These are phyloP conservation scores for Scaptomyza reducta DNA, from an alignment of 2,888 invertebrate species.

Conservation along the genomic window DNA sequence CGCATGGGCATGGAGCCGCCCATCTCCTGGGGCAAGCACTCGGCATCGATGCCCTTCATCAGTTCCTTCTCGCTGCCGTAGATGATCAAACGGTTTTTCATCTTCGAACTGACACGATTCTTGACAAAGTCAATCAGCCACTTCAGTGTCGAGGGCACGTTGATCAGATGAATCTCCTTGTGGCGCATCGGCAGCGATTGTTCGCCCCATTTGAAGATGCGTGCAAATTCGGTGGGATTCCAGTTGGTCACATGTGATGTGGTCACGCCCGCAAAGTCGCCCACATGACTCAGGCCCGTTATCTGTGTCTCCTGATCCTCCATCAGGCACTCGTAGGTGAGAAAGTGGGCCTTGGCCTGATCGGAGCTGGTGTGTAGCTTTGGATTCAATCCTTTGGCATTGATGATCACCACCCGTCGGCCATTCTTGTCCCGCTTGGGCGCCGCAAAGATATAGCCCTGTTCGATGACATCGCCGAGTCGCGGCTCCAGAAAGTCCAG, in stretches of 20 bases:
- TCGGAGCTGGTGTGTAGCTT: slow-evolving; percentile 88
- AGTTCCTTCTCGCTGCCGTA: slow-evolving; percentile 87
- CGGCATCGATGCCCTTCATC: slow-evolving; percentile 86
- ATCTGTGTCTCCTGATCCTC: slow-evolving; percentile 91
- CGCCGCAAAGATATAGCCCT: slow-evolving; percentile 90
- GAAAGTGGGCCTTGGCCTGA: slow-evolving; percentile 88
- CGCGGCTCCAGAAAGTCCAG: slow-evolving; percentile 88
- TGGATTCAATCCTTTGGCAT: slow-evolving; percentile 88
- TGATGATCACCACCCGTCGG: slow-evolving; percentile 88
- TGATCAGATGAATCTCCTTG: slow-evolving; percentile 90
- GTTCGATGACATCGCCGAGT: slow-evolving; percentile 87
- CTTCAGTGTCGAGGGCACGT: slow-evolving; percentile 89
- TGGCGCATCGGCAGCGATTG: slow-evolving; percentile 92
- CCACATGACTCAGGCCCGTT: slow-evolving; percentile 90
- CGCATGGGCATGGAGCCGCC: slow-evolving; percentile 89
- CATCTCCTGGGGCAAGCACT: slow-evolving; percentile 89
- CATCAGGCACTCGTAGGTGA: slow-evolving; percentile 90
- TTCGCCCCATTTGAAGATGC: slow-evolving; percentile 91
- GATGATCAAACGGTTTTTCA: slow-evolving; percentile 88
- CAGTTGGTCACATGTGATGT: slow-evolving; percentile 89
- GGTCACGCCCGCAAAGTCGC: slow-evolving; percentile 87
- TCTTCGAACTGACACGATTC: slow-evolving; percentile 89
- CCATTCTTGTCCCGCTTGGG: slow-evolving; percentile 90
- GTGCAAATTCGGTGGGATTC: slow-evolving; percentile 89
- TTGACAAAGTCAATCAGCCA: slow-evolving; percentile 90